Base-by-base conservation (phyloP, 2,888 invertebrate species). In the Hemicrepidius hirtus region DNA sequence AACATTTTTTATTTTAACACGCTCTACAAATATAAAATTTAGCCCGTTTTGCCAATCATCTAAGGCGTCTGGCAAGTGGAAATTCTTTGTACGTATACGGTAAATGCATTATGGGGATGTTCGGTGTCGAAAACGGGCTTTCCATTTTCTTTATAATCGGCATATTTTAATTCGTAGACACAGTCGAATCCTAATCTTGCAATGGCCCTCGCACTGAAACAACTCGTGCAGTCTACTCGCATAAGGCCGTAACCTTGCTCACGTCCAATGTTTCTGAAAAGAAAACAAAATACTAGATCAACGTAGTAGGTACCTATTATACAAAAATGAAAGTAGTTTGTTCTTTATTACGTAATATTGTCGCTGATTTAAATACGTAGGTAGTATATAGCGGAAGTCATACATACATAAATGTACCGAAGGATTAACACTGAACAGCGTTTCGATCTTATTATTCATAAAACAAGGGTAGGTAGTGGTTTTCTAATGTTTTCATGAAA, bases 191-290 rank as follows among this genome's bases (percentile, higher is more conserved):
- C 94, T 21, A 92, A 85, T 78, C 91, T 90, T 75, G 91, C 91
- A 60, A 94, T 91, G 0, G 94, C 91, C 82, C 90, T 90, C 0
- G 94, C 94, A 0, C 95, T 94, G 84, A 90, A 95, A 71, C 91
- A 90, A 80, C 95, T 95, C 5, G 93, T 92, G 71, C 95, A 94
- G 78, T 95, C 92, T 46, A 92, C 90, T 24, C 94, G 89, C 70
- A 94, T 88, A 5, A 94, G 85, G 65, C 88, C 87, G 73, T 90
- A 89, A 21, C 88, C 88, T 64, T 86, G 83, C 66, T 90, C 86
- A 74, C 84, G 86, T 18, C 89, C 89, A 16, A 90, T 82, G 73
- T 90, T 89, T 80, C 93, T 93, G 88, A 20, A 91, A 90, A 77
- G 73, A 75, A 13, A 13, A 28, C n/a, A 28, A 55, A 24, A n/a